phyloP scores from a whole-genome alignment of 1,140 invertebrate genomes.

The Cryptotermes secundus region DNA sequence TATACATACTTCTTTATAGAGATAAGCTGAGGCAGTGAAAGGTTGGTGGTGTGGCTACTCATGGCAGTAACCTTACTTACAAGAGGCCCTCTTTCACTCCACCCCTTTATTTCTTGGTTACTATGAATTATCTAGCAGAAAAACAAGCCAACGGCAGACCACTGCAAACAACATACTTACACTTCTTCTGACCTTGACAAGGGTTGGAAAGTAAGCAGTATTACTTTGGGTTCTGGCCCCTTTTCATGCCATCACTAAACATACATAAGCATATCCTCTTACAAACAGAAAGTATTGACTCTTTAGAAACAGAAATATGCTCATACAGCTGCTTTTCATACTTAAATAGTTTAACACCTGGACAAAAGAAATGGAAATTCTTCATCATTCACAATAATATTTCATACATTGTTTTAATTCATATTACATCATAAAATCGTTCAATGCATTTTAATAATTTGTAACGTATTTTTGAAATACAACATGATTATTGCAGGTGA shows the following conservation, averaged over 20 bases:
- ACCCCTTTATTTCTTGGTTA: background rate
- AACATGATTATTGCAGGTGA: background rate
- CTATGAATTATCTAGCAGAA: too few species aligned
- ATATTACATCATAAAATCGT: background rate
- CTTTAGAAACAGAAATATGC: background rate
- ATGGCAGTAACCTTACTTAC: background rate
- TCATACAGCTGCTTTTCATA: background rate
- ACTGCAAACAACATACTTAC: too few species aligned
- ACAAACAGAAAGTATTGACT: background rate
- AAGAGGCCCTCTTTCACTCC: background rate
- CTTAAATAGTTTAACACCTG: background rate
- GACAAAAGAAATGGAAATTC: background rate
- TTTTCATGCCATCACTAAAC: background rate
- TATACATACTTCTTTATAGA: background rate
- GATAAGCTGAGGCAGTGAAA: constrained; percentile 18
- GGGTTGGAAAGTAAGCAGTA: too few species aligned
- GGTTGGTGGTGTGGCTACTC: background rate
- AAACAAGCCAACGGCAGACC: too few species aligned
- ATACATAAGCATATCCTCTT: background rate
- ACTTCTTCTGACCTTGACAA: too few species aligned
- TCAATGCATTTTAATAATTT: background rate
- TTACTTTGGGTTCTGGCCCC: too few species aligned
- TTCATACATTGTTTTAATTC: background rate
- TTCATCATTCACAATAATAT: background rate
- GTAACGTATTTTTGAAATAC: background rate